Base-by-base conservation (phyloP, 2,113 vertebrate genomes). In the Phaethornis superciliosus region DNA sequence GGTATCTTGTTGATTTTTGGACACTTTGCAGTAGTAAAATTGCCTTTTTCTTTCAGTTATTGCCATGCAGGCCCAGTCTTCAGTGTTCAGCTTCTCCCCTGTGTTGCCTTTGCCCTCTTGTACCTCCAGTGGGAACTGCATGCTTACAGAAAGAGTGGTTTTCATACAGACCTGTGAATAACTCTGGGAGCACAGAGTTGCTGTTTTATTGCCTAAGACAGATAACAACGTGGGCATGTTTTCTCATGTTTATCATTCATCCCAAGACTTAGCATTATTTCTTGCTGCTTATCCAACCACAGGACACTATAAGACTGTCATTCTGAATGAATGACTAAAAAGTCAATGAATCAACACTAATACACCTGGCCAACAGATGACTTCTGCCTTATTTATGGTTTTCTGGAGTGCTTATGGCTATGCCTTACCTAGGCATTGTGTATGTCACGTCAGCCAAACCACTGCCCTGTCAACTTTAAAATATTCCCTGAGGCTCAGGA, bases 61-160 rank as follows among this genome's bases (percentile, higher is more conserved):
- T 87, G 35, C 17, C 14, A 9, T 24, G 7, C 26, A 80, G 28
- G 6, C 23, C 11, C 23, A 17, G 7, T 52, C 6, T 78, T 75
- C 33, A 27, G 10, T 8, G 18, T 35, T 11, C 21, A 46, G 16
- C 8, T 74, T 60, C 19, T 58, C 20, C 11, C 78, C 15, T 88
- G 19, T 40, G 30, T 21, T 71, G 28, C 3, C 16, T 77, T 85
- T 76, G 17, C 19, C 49, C 6, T 58, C 10, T 55, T 20, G 4
- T 37, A 58, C n/a, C 16, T 78, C 21, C 44, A 27, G 54, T 19
- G 54, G 56, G n/a, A 86, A 87, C 54, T 15, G 6, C 8, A 44
- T 0, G 0, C 5, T 60, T 82, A 12, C 5, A 64, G 58, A 40
- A 60, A 62, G 12, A 60, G 17, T 23, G 15, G 7, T 59, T 82